Evolutionary conservation across 2,888 invertebrate genomes (phyloP), one percentile per base, ranked within the genome.

Genomic region (Drosophila anomelani): DNA sequence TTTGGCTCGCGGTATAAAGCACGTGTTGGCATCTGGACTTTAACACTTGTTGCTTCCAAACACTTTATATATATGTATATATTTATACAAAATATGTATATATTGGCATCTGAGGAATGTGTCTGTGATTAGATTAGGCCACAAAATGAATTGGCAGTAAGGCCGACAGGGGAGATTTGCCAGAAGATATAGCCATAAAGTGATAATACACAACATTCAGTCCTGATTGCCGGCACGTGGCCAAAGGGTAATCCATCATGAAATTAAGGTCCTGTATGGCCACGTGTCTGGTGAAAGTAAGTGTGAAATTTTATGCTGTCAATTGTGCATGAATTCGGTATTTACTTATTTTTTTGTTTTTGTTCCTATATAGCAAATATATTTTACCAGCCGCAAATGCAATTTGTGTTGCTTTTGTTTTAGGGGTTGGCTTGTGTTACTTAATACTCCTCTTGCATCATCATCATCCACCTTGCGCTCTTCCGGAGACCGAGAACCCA

Each of bases 401-500:
- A 88, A 86, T 83, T 82, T 63, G 34, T 34, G 34, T 68, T 68
- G 60, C 38, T 66, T 64, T 79, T 87, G 80, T 80, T 88, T 88
- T 80, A 86, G 74, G 88, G 82, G 82, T 72, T 83, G 87, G 80
- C 47, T 23, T 68, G 85, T 85, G 81, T 85, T 75, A 83, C 76
- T 88, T 54, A 88, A 88, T 85, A 77, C 82, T 56, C 87, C 82
- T 56, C 87, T 78, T 70, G 73, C 89, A 84, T 88, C 88, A 86
- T 88, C 89, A 84, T 88, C 88, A 86, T 84, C 83, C 83, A 84
- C 83, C 83, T 84, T 84, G 83, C 83, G 89, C 88, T 88, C 88
- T 83, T 85, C 63, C 63, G 47, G 55, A 39, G 57, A 44, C 57
- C 58, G 55, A 46, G 68, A 63, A 75, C 39, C 74, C 47, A 55